These are phyloP conservation scores for Onychomys leucogaster DNA, from an alignment of 2,797 vertebrate species.

Conservation along the genomic window DNA sequence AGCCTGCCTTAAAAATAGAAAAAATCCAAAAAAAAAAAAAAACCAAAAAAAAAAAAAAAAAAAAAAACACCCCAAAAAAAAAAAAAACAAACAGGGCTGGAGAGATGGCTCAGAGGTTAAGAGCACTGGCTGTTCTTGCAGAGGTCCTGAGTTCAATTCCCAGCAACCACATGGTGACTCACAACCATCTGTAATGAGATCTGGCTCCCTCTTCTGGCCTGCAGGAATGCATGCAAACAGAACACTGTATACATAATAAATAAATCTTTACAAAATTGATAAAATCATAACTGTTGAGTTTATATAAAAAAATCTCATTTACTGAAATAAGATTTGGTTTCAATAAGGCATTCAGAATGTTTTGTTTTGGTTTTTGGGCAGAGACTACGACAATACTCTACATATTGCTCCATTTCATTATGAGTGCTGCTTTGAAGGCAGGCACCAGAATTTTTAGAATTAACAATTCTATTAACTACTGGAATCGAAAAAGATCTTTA, in stretches of 20 bases:
- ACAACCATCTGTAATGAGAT: too few relatives aligned
- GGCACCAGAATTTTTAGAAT: not conserved
- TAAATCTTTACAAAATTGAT: too few relatives aligned
- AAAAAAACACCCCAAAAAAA: conserved; percentile 9
- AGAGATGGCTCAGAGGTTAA: too few relatives aligned
- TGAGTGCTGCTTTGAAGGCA: not conserved
- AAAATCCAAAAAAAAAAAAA: not conserved
- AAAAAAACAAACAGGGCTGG: too few relatives aligned
- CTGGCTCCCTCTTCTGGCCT: too few relatives aligned
- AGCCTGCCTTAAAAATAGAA: not conserved
- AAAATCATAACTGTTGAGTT: conserved; percentile 1
- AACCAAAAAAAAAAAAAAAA: conserved; percentile 18
- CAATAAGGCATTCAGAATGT: not conserved
- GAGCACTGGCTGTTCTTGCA: too few relatives aligned
- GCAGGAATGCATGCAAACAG: too few relatives aligned
- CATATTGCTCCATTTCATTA: not conserved
- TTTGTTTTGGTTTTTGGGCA: not conserved
- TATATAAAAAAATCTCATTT: conserved; percentile 23
- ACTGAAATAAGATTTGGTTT: conserved; percentile 12
- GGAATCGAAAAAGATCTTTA: conserved; percentile 61
- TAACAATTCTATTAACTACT: conserved; percentile 26
- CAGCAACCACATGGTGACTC: too few relatives aligned
- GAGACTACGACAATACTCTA: not conserved
- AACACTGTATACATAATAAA: too few relatives aligned
- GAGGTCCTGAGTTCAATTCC: too few relatives aligned